A percentile compares a stretch with the other conserved stretches of the same genome.
Conservation (phyloP, 2,113 vertebrate genomes). For the Laticauda laticaudata region DNA sequence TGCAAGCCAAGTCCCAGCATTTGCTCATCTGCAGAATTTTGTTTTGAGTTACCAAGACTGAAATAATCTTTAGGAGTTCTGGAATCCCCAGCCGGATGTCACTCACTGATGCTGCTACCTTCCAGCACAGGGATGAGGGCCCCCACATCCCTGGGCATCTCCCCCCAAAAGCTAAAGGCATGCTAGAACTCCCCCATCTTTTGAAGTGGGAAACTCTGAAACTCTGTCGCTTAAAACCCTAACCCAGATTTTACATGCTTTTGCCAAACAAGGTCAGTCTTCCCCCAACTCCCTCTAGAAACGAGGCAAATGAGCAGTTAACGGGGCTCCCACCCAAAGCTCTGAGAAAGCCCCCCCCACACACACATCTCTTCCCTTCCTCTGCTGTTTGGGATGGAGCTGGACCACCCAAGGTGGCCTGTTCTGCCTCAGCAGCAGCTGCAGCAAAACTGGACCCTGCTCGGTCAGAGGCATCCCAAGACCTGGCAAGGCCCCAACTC, state of each 20-base stretch:
- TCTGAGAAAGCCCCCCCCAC: not conserved
- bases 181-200: not conserved
- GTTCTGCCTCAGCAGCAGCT: not conserved
- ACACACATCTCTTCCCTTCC: not conserved
- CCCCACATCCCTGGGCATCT: too few relatives aligned
- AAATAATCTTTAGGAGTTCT: not conserved
- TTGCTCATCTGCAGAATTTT: not conserved
- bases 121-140: not conserved
- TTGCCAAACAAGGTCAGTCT: not conserved
- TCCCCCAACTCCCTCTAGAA: not conserved
- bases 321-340: not conserved
- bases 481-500: not conserved
- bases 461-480: not conserved
- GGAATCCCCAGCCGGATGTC: not conserved
- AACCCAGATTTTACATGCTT: not conserved
- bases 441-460: not conserved
- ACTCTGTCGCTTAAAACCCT: not conserved
- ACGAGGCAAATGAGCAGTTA: not conserved
- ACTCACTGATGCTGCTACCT: not conserved
- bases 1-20: not conserved
- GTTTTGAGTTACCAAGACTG: not conserved
- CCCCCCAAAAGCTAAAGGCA: not conserved
- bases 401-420: not conserved
- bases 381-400: not conserved
- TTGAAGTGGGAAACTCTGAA: not conserved